phyloP scores from a whole-genome alignment of 2,113 vertebrate species.

The Cromileptes altivelis region DNA sequence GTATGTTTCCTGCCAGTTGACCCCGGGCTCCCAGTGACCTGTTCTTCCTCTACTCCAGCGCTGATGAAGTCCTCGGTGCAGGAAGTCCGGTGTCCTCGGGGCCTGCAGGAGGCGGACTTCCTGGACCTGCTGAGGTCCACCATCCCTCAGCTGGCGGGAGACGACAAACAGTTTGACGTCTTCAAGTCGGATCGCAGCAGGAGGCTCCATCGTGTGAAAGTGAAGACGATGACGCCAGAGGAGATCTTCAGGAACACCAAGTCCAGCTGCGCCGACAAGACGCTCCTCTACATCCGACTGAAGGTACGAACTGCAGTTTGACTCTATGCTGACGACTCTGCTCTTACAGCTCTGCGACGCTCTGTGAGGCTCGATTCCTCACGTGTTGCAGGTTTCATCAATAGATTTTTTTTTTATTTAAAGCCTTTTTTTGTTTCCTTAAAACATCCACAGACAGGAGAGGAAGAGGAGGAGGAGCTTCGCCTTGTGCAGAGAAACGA shows the following conservation, averaged over 20 bases:
- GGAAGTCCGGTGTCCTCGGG: constrained; percentile 32
- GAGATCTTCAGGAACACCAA: constrained; percentile 31
- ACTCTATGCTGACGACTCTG: too few species aligned
- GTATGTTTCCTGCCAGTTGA: too few species aligned
- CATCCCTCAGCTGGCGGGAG: constrained; percentile 54
- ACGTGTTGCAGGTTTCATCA: too few species aligned
- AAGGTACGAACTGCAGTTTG: constrained; percentile 21
- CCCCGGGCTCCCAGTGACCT: too few species aligned
- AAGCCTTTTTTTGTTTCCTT: too few species aligned
- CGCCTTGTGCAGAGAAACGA: not conserved
- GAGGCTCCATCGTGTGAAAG: constrained; percentile 11
- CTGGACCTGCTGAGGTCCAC: constrained; percentile 44
- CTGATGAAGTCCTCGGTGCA: not conserved
- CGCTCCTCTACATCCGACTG: constrained; percentile 49
- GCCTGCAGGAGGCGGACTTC: constrained; percentile 43
- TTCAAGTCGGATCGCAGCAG: constrained; percentile 34
- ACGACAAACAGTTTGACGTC: not conserved
- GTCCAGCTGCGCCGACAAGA: not conserved
- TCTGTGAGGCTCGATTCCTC: too few species aligned
- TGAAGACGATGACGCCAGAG: constrained; percentile 27
- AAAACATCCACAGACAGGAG: not conserved
- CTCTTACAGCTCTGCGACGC: too few species aligned
- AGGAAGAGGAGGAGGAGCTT: constrained; percentile 20
- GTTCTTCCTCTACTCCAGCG: constrained; percentile 10
- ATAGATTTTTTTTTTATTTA: too few species aligned